Conservation (phyloP, 2,797 vertebrate species). For the Urocyon cinereoargenteus region DNA sequence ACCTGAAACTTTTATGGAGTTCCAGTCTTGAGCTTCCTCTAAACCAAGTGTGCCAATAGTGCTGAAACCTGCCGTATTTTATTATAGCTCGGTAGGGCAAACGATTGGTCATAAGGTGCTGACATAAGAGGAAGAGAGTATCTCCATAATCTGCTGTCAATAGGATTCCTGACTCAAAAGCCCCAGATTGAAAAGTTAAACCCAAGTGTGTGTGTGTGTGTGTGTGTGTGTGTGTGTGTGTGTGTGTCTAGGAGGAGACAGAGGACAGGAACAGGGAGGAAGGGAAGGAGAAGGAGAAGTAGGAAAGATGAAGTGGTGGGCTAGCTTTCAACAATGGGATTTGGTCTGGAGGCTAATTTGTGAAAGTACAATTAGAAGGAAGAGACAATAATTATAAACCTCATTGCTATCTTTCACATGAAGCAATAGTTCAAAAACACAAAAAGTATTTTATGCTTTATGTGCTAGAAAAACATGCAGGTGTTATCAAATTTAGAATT, state of each 20-base stretch:
- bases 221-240: neutral
- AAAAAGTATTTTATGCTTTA: constrained; percentile 3
- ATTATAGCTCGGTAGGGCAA: neutral
- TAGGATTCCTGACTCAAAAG: neutral
- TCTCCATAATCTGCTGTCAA: neutral
- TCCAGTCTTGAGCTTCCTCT: neutral
- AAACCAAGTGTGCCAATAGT: neutral
- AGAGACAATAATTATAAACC: constrained; percentile 14
- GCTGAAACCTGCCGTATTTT: neutral
- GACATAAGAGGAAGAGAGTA: neutral
- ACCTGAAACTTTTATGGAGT: neutral
- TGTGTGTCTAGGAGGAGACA: neutral
- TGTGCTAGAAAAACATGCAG: neutral
- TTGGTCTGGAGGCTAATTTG: neutral
- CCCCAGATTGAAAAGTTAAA: neutral
- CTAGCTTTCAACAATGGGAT: neutral
- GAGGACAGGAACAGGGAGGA: neutral
- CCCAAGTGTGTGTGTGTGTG: neutral
- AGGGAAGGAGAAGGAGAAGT: neutral
- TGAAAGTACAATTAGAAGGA: neutral
- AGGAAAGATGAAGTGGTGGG: neutral
- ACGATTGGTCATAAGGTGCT: neutral
- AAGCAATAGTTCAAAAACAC: constrained; percentile 18
- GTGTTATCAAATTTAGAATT: constrained; percentile 18
- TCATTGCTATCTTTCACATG: neutral